Evolutionary conservation across 2,113 vertebrate genomes (phyloP).

Genomic region (Carollia perspicillata): DNA sequence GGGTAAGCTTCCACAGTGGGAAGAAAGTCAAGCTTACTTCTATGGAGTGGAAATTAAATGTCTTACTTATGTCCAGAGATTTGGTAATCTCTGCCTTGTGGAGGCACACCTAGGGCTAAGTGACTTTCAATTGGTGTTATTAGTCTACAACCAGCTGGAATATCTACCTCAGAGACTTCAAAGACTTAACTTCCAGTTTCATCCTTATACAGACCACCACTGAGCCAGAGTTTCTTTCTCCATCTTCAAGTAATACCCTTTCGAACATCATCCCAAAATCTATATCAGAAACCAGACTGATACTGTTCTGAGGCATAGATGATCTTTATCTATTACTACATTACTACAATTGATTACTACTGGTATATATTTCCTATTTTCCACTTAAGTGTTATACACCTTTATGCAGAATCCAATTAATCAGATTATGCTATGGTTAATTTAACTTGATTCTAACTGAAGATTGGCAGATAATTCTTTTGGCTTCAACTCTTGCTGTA

Average conservation of each 20-base stretch:
- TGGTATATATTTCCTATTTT: background rate
- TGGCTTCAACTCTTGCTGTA: background rate
- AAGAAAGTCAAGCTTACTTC: background rate
- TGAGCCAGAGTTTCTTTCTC: background rate
- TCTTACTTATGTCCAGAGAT: background rate
- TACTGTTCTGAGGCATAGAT: background rate
- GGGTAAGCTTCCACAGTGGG: background rate
- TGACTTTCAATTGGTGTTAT: background rate
- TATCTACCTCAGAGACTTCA: background rate
- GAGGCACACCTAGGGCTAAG: background rate
- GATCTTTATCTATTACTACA: background rate
- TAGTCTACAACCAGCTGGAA: background rate
- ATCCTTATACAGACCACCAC: background rate
- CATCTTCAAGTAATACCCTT: background rate
- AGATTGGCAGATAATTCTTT: background rate
- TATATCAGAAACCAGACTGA: conserved; percentile 12
- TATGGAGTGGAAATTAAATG: background rate
- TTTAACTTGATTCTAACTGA: conserved; percentile 20
- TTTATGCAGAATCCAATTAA: conserved; percentile 25
- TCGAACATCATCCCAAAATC: background rate
- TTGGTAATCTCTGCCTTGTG: background rate
- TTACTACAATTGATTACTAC: background rate
- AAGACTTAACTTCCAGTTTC: background rate
- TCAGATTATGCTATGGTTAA: background rate
- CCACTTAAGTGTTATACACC: background rate